Conservation (phyloP, 2,888 invertebrate species). For the Maniola hyperantus region DNA sequence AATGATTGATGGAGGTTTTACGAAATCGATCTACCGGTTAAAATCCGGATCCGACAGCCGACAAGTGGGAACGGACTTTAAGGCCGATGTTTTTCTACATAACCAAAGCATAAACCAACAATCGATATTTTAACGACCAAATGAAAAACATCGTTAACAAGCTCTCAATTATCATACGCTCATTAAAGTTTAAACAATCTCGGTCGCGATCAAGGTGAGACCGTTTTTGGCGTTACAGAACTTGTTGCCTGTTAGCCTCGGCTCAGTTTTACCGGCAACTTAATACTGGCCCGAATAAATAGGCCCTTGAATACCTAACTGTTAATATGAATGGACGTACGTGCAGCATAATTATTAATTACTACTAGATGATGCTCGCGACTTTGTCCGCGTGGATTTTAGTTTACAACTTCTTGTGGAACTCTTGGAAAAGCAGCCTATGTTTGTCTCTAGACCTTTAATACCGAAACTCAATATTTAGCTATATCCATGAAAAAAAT, state of each 20-base stretch:
- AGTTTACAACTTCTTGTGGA: too few relatives aligned
- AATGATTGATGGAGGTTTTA: too few relatives aligned
- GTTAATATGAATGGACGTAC: conserved; percentile 17
- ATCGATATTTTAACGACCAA: conserved; percentile 8
- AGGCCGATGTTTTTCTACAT: background rate
- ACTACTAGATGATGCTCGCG: too few relatives aligned
- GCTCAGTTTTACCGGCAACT: conserved; percentile 17
- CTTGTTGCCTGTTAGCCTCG: conserved; percentile 17
- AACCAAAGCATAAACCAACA: background rate
- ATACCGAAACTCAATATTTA: too few relatives aligned
- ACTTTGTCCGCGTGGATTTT: too few relatives aligned
- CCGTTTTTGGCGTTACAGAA: conserved; percentile 19
- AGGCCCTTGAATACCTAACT: conserved; percentile 22
- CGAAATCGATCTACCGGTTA: too few relatives aligned
- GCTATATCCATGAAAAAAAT: too few relatives aligned
- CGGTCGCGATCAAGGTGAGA: conserved; percentile 22
- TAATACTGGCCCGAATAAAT: conserved; percentile 4
- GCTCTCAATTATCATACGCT: background rate
- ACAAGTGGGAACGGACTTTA: too few relatives aligned
- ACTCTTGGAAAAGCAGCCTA: too few relatives aligned
- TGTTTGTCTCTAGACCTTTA: too few relatives aligned
- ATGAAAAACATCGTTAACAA: conserved; percentile 1
- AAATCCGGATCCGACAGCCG: too few relatives aligned
- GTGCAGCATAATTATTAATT: background rate
- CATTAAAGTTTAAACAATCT: conserved; percentile 14